Base-by-base conservation (phyloP, 2,797 vertebrate species). In the Phaenicophaeus curvirostris region DNA sequence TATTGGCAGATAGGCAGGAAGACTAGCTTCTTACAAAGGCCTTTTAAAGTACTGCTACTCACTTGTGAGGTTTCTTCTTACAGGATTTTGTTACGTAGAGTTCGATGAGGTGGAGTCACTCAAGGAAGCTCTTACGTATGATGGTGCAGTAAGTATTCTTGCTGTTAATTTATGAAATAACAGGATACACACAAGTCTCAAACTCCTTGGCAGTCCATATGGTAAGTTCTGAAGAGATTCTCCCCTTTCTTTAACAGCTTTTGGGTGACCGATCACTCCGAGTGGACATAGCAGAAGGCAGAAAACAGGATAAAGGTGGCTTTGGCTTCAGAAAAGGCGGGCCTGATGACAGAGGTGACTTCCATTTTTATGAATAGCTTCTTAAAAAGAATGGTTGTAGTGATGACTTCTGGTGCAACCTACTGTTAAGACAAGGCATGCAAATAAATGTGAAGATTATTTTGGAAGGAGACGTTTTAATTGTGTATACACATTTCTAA, bases 51-150 rank as follows among this genome's bases (percentile, higher is more conserved):
- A 67, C 65, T 87, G 76, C 6, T 54, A 2, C 78, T 96, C 75
- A 94, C 65, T 63, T 55, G 11, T 62, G 25, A 89, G 55, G 50
- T 93, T 48, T 91, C 85, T 85, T 95, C 41, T 95, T 97, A 2
- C 96, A 99, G 99, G 99, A 90, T 99, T 99, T 98, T 99, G 99
- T 98, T 99, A 99, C 85, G 99, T 99, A 95, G 99, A 99, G 97
- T 99, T 99, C 72, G 99, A 99, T 61, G 99, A 99, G 72, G 96
- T 99, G 98, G 99, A 99, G 50, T 99, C 99, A 77, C 98, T 99
- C 96, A 99, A 99, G 98, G 99, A 99, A 98, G 99, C 99, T 62
- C 98, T 99, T 98, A 98, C 98, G 0, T 99, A 99, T 3, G 99
- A 99, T 72, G 99, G 99, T 44, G 99, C 99, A 77, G 99, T 99